Evolutionary conservation across 1,140 invertebrate genomes (phyloP).

Genomic region (Drosophila triauraria): DNA sequence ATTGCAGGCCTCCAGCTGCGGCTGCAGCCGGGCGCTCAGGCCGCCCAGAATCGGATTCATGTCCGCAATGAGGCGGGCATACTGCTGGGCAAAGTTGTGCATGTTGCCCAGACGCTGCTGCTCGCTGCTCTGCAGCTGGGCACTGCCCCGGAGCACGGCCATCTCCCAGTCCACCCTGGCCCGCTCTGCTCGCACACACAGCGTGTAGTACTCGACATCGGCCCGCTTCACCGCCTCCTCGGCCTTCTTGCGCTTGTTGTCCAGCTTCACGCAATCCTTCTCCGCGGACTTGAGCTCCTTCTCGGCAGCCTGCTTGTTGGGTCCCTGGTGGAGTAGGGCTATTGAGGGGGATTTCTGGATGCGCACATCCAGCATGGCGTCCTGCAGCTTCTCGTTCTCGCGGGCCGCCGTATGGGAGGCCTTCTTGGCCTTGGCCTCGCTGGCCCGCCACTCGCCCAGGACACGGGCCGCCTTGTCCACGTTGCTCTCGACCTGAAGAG

Average conservation of each 20-base stretch:
- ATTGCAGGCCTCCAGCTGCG: conserved; percentile 80
- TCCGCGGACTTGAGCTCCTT: conserved; percentile 85
- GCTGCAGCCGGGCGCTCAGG: conserved; percentile 75
- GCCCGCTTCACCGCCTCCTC: conserved; percentile 95
- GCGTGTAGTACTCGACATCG: conserved; percentile 97
- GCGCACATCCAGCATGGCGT: conserved; percentile 87
- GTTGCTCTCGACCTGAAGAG: conserved; percentile 89
- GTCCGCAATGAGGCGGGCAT: conserved; percentile 91
- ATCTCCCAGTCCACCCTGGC: conserved; percentile 96
- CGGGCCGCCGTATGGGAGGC: conserved; percentile 92
- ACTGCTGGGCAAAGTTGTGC: conserved; percentile 91
- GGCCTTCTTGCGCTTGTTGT: conserved; percentile 95
- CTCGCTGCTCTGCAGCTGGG: conserved; percentile 92
- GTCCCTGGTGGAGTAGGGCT: conserved; percentile 85
- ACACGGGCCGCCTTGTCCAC: conserved; percentile 94
- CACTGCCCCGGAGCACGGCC: conserved; percentile 92
- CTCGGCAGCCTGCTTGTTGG: conserved; percentile 80
- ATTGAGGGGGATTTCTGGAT: conserved; percentile 85
- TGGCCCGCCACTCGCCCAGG: conserved; percentile 93
- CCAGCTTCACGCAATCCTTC: conserved; percentile 89
- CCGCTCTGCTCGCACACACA: conserved; percentile 94
- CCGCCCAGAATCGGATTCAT: conserved; percentile 90
- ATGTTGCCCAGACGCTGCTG: conserved; percentile 94
- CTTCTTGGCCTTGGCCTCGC: conserved; percentile 94
- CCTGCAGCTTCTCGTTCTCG: conserved; percentile 95